Conservation (phyloP, 2,888 invertebrate genomes). For the Rhamnusium bicolor region DNA sequence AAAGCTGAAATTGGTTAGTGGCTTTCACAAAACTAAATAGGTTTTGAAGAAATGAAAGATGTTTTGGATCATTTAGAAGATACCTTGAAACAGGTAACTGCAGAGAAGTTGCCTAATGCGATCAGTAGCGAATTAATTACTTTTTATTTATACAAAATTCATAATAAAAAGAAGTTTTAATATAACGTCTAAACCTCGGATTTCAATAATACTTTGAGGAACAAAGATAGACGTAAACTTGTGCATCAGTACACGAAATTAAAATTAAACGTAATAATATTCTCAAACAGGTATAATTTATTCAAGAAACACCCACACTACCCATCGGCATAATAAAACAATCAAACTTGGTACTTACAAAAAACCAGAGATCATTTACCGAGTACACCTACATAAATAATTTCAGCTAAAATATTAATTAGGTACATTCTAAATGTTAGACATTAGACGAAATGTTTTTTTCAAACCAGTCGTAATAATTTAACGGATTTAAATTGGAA, state of each 20-base stretch:
- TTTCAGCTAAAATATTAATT: slow-evolving; percentile 38
- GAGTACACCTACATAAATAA: slow-evolving; percentile 41
- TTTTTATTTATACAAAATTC: not conserved
- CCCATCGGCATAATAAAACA: slow-evolving; percentile 45
- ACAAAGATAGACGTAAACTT: not conserved
- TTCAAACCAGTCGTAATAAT: slow-evolving; percentile 3
- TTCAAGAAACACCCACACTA: slow-evolving; percentile 37
- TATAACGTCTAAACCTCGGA: not conserved
- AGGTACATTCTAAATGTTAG: slow-evolving; percentile 25
- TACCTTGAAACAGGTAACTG: too few relatives aligned
- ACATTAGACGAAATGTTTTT: slow-evolving; percentile 3
- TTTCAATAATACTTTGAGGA: not conserved
- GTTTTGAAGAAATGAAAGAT: too few relatives aligned
- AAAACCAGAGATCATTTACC: slow-evolving; percentile 43
- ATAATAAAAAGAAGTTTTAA: not conserved
- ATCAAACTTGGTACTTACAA: slow-evolving; percentile 39
- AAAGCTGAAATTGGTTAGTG: too few relatives aligned
- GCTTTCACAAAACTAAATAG: too few relatives aligned
- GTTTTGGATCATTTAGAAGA: too few relatives aligned
- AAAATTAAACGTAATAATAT: slow-evolving; percentile 32
- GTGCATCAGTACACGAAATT: slow-evolving; percentile 11
- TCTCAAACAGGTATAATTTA: slow-evolving; percentile 35
- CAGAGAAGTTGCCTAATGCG: too few relatives aligned
- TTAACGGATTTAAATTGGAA: slow-evolving; percentile 5
- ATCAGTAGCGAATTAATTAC: not conserved